Conservation (phyloP, 2,113 vertebrate genomes). For the Rhinopomastus cyanomelas region DNA sequence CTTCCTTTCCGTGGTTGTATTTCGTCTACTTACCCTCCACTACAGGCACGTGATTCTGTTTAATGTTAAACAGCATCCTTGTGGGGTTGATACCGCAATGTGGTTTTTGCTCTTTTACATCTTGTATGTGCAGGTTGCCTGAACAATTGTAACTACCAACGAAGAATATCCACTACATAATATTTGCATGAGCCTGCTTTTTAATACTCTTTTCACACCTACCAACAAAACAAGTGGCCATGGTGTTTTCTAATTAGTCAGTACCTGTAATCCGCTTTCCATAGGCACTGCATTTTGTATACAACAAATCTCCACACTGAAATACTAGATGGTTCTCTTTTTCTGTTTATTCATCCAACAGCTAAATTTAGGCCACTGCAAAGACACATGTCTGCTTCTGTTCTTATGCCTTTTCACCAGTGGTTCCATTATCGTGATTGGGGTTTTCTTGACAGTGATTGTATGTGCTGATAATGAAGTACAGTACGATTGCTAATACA, state of each 20-base stretch:
- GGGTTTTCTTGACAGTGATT: fast-evolving
- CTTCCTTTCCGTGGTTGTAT: not conserved
- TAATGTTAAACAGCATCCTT: fast-evolving
- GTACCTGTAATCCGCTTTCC: too few relatives aligned
- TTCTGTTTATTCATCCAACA: not conserved
- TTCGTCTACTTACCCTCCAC: not conserved
- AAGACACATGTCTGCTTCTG: fast-evolving
- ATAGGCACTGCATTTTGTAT: not conserved
- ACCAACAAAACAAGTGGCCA: too few relatives aligned
- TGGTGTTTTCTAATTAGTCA: too few relatives aligned
- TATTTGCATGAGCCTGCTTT: fast-evolving
- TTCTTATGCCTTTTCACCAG: not conserved
- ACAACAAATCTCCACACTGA: not conserved
- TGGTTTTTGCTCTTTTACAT: fast-evolving
- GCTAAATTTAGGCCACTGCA: not conserved
- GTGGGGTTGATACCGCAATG: fast-evolving
- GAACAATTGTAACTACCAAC: fast-evolving
- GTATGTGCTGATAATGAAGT: not conserved
- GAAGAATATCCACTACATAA: fast-evolving
- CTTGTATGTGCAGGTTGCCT: fast-evolving
- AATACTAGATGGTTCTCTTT: fast-evolving
- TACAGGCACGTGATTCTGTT: not conserved
- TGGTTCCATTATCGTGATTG: fast-evolving
- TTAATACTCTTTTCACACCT: not conserved
- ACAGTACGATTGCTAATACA: fast-evolving